phyloP scores from a whole-genome alignment of 2,888 invertebrate species.

The Achlya flavicornis region DNA sequence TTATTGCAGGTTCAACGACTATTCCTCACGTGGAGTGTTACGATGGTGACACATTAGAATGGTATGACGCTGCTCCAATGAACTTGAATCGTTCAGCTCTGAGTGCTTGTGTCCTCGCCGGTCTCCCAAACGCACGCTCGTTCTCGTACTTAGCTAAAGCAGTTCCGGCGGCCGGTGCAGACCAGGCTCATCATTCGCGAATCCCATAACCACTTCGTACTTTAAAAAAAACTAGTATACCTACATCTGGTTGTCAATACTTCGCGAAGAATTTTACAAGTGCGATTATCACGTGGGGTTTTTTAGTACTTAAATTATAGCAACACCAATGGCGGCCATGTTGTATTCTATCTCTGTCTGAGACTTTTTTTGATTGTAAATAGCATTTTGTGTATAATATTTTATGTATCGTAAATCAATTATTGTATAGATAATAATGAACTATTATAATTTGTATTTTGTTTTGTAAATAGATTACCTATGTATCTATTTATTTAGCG shows the following conservation, averaged over 20 bases:
- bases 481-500: conserved; percentile 22
- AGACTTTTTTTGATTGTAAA: conserved; percentile 68
- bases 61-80: conserved; percentile 90
- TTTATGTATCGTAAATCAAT: conserved; percentile 70
- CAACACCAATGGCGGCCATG: conserved; percentile 18
- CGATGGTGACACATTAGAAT: conserved; percentile 85
- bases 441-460: conserved; percentile 52
- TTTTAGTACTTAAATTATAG: background rate
- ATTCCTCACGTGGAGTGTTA: conserved; percentile 91
- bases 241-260: conserved; percentile 17
- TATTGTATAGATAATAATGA: conserved; percentile 62
- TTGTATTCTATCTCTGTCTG: conserved; percentile 53
- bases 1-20: conserved; percentile 85
- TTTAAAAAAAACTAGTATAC: conserved; percentile 15
- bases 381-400: conserved; percentile 65
- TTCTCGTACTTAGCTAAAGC: conserved; percentile 84
- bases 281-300: conserved; percentile 4
- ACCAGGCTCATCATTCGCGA: conserved; percentile 68
- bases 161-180: conserved; percentile 77
- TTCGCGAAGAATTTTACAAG: conserved; percentile 30
- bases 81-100: conserved; percentile 92
- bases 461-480: conserved; percentile 50
- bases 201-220: conserved; percentile 34
- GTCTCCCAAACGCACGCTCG: conserved; percentile 86
- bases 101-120: conserved; percentile 90